Base-by-base conservation (phyloP, 2,113 vertebrate species). In the Psophia crepitans region DNA sequence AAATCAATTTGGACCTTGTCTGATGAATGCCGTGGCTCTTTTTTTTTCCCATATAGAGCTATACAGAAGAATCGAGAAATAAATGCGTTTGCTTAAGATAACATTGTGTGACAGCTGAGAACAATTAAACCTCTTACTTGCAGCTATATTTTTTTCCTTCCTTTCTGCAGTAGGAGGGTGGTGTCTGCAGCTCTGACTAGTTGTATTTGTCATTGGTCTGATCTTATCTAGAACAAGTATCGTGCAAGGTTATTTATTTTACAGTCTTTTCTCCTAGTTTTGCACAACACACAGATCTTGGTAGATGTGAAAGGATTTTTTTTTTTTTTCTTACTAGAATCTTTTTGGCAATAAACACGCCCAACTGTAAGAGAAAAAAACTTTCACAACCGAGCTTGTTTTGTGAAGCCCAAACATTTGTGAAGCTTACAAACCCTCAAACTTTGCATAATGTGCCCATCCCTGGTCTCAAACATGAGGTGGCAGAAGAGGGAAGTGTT, bases 401-500 rank as follows among this genome's bases (percentile, higher is more conserved):
- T 97, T 97, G 95, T 87, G 92, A 97, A 94, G 95, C 86, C 96
- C 96, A 96, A 95, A 96, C 96, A 95, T 96, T 97, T 96, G 94
- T 92, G 96, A 95, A 87, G 96, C 95, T 96, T 95, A 93, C 96
- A 96, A 92, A 97, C 95, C 89, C 87, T 95, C 95, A 94, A 92
- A 92, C 89, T 97, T 96, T 96, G 94, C 96, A 97, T 97, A 95
- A 96, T 97, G 69, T 87, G 87, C 94, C 95, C 94, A 95, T 97
- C 89, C 83, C 87, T 97, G 90, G 93, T 89, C 94, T 96, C 79
- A 91, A 92, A 93, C 96, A 93, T 97, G 84, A 97, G 95, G 94
- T 93, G 97, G 94, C 97, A 98, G 98, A 97, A 97, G 97, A 98
- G 97, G 95, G 90, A 97, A 97, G 96, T 97, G 97, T 97, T 97